These are phyloP conservation scores for Priocnemis perturbator DNA, from an alignment of 2,888 invertebrate genomes.

Conservation along the genomic window DNA sequence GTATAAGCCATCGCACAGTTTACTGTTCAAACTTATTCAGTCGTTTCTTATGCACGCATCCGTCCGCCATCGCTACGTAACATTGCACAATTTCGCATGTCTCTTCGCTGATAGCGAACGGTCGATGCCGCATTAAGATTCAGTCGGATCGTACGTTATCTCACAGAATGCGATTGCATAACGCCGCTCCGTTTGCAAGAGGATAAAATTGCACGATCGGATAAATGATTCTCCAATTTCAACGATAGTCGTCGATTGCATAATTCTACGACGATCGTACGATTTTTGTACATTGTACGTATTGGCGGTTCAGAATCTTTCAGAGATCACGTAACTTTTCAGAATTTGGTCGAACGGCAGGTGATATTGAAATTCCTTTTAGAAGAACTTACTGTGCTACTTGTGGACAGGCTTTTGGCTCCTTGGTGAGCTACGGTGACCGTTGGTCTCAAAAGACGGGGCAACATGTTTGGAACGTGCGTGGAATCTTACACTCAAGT, in stretches of 20 bases:
- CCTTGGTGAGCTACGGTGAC: constrained; percentile 63
- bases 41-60: background rate
- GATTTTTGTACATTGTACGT: background rate
- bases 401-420: constrained; percentile 69
- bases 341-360: background rate
- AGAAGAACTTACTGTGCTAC: constrained; percentile 65
- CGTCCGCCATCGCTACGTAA: background rate
- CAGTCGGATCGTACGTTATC: background rate
- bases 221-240: background rate
- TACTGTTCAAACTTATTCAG: background rate
- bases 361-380: constrained; percentile 80
- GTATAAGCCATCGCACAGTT: constrained; percentile 17
- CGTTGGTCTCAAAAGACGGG: constrained; percentile 64
- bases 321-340: background rate
- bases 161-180: constrained; percentile 43
- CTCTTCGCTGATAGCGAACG: background rate
- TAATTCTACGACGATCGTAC: background rate
- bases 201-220: background rate
- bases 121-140: background rate
- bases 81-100: background rate
- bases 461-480: constrained; percentile 63
- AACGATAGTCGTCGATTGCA: background rate
- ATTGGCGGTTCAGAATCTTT: background rate
- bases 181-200: constrained; percentile 22
- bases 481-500: constrained; percentile 3